phyloP scores from a whole-genome alignment of 1,140 invertebrate species.

The Nebria ingens region DNA sequence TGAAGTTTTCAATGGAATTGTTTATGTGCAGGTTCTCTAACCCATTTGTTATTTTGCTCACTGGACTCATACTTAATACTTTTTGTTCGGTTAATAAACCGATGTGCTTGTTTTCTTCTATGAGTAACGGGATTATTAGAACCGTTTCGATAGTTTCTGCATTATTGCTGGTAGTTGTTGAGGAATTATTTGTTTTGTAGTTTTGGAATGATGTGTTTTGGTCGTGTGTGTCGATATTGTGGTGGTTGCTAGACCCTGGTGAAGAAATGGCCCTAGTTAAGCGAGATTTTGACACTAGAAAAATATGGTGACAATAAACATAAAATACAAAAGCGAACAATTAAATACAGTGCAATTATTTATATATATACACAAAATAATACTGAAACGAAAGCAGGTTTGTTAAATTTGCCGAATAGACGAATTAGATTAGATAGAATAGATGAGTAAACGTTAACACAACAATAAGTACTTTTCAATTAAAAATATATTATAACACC shows the following conservation, averaged over 20 bases:
- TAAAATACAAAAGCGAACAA: conserved; percentile 6
- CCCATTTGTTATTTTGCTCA: conserved; percentile 15
- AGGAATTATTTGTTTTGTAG: not conserved
- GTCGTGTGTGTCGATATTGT: not conserved
- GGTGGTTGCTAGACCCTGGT: not conserved
- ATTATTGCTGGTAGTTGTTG: not conserved
- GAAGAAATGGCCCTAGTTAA: not conserved
- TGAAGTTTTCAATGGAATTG: conserved; percentile 7
- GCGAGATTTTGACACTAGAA: conserved; percentile 10
- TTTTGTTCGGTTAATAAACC: conserved; percentile 65
- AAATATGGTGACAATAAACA: conserved; percentile 6
- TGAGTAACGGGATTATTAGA: conserved; percentile 54
- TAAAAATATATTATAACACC: no score
- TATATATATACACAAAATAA: no score
- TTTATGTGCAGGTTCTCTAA: not conserved
- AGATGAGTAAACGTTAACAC: no score
- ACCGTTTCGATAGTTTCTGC: conserved; percentile 34
- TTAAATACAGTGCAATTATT: no score
- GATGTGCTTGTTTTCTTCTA: conserved; percentile 45
- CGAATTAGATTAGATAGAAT: no score
- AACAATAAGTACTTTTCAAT: no score
- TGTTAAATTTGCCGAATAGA: no score
- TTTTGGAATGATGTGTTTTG: not conserved
- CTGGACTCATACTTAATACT: conserved; percentile 34
- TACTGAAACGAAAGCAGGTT: no score